phyloP scores from a whole-genome alignment of 2,113 vertebrate species.

The Pao palembangensis region DNA sequence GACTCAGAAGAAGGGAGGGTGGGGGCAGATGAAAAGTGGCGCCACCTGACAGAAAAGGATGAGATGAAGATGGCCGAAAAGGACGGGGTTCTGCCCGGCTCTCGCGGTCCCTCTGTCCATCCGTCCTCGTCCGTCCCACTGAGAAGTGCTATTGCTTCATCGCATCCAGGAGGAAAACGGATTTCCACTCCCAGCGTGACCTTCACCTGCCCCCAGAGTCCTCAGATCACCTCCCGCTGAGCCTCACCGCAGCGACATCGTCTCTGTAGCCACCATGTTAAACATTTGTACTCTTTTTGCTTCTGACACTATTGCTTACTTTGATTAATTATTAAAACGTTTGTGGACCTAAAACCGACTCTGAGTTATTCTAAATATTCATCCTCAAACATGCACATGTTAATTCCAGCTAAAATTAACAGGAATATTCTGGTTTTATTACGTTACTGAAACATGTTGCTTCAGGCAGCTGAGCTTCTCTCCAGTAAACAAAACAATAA shows the following conservation, averaged over 20 bases:
- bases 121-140: slow-evolving; percentile 10
- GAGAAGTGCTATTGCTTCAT: slow-evolving; percentile 31
- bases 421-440: too few relatives aligned
- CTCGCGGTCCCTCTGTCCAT: background rate
- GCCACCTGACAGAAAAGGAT: slow-evolving; percentile 12
- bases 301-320: slow-evolving; percentile 3
- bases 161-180: slow-evolving; percentile 31
- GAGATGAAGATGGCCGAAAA: slow-evolving; percentile 32
- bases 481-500: slow-evolving; percentile 61
- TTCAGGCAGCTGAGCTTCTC: slow-evolving; percentile 26
- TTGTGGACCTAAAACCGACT: background rate
- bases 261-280: slow-evolving; percentile 17
- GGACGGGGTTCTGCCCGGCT: slow-evolving; percentile 38
- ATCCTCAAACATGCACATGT: too few relatives aligned
- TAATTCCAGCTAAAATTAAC: too few relatives aligned
- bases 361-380: background rate
- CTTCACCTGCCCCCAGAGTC: slow-evolving; percentile 41
- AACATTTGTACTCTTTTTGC: slow-evolving; percentile 4
- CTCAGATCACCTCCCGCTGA: slow-evolving; percentile 71
- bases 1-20: slow-evolving; percentile 40
- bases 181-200: slow-evolving; percentile 47
- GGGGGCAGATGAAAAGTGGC: slow-evolving; percentile 24
- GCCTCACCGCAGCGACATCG: slow-evolving; percentile 17
- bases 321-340: background rate
- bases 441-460: slow-evolving; percentile 5